Evolutionary conservation across 2,888 invertebrate species (phyloP).

Genomic region (Apotomis turbidana): DNA sequence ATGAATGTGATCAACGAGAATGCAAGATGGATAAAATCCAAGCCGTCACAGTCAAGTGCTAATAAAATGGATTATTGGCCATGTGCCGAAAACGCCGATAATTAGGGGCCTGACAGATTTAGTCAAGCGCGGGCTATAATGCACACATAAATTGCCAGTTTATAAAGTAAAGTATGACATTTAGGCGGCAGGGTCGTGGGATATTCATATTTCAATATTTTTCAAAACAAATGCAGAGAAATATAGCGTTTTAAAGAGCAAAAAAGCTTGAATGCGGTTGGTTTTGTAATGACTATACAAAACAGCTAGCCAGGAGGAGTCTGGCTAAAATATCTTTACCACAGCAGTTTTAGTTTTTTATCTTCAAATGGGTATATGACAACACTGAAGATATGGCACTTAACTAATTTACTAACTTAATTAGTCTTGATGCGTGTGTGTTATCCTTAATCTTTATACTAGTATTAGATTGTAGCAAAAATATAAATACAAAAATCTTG

Average conservation of each 20-base stretch:
- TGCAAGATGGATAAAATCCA: slow-evolving; percentile 7
- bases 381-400: no score
- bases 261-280: no score
- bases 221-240: not conserved
- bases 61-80: slow-evolving; percentile 28
- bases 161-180: slow-evolving; percentile 24
- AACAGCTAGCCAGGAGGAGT: no score
- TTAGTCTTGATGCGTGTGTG: no score
- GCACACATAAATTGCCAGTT: slow-evolving; percentile 20
- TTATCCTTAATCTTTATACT: no score
- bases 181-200: slow-evolving; percentile 6
- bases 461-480: no score
- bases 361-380: no score
- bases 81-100: slow-evolving; percentile 22
- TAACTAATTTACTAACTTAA: no score
- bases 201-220: slow-evolving; percentile 17
- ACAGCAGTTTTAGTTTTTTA: no score
- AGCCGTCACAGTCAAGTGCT: slow-evolving; percentile 3
- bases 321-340: no score
- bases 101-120: slow-evolving; percentile 37
- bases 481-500: no score
- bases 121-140: slow-evolving; percentile 27
- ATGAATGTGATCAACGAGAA: not conserved
- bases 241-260: not conserved
- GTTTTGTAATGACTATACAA: no score